phyloP scores from a whole-genome alignment of 2,113 vertebrate species.

The Micronycteris hirsuta region DNA sequence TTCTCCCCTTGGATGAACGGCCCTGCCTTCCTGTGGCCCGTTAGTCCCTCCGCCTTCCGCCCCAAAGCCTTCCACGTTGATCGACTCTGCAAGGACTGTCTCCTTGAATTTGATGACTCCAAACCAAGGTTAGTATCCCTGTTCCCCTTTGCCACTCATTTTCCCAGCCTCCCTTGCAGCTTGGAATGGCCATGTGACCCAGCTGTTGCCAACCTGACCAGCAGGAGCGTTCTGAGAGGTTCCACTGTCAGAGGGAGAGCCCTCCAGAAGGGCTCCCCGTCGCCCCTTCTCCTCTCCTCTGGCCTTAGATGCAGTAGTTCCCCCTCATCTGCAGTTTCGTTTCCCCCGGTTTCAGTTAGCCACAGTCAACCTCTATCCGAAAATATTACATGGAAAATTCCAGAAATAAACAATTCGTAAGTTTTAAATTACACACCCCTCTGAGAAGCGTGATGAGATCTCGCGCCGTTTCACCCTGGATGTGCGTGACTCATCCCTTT shows the following conservation, averaged over 20 bases:
- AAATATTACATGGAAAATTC: neutral
- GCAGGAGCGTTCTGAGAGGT: neutral
- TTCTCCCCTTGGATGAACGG: neutral
- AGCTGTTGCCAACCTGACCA: neutral
- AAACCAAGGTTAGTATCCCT: neutral
- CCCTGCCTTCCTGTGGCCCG: neutral
- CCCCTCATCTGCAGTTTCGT: neutral
- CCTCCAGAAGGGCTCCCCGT: neutral
- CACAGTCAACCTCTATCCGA: neutral
- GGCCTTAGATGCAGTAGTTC: neutral
- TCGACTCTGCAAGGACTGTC: accelerated
- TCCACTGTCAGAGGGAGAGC: neutral
- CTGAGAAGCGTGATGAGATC: neutral
- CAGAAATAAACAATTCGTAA: neutral
- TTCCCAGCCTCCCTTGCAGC: neutral
- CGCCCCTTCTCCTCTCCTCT: neutral
- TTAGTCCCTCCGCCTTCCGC: neutral
- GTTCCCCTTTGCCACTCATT: neutral
- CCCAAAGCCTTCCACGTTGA: neutral
- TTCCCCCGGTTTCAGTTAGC: neutral
- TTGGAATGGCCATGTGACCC: neutral
- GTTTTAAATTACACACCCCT: neutral
- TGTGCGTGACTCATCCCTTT: neutral
- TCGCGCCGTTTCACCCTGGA: neutral
- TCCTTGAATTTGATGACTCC: neutral